Base-by-base conservation (phyloP, 2,888 invertebrate species). In the Xylota sylvarum region DNA sequence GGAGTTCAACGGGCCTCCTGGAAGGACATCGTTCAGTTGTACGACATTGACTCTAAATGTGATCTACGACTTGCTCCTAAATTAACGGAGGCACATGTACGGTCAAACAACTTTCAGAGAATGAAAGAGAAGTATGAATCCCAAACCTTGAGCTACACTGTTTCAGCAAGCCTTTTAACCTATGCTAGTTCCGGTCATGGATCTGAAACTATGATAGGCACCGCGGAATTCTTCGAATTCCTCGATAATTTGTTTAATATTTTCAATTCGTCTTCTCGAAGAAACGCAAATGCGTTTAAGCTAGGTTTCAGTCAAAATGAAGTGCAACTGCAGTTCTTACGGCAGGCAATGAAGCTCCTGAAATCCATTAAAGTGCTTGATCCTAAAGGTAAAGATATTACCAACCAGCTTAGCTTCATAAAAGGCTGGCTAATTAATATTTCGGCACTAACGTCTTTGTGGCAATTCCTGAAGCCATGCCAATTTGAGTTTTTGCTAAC, bases 1-100 rank as follows among this genome's bases (percentile, higher is more conserved):
- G 32, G 32, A 32, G 32, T 32, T 62, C 14, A n/a, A 12, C 4
- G 27, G 6, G 27, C 27, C 12, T 12, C 23, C 14, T 43, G 14
- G n/a, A 27, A 43, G 6, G 43, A 62, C 10, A 7, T 43, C 12
- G 2, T 43, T 3, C 40, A 5, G 0, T 27, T 46, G 0, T 27
- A 62, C n/a, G 27, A 43, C 40, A 23, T 14, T 4, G 62, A 62
- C 12, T 43, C 23, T 23, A 62, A 62, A 7, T n/a, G 14, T 5
- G 19, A 17, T 23, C 7, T 64, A 4, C 27, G 32, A 32, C 17
- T 48, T 10, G 46, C 64, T 46, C 46, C 48, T 7, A 64, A 48
- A 17, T n/a, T 30, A n/a, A 62, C 27, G 2, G 43, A 30, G 27
- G 12, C 52, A 52, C 52, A 52, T 30, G 52, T 27, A 12, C 52